Evolutionary conservation across 1,140 invertebrate genomes (phyloP), one percentile per base, ranked within the genome.

Genomic region (Pachypeltis micranthus): DNA sequence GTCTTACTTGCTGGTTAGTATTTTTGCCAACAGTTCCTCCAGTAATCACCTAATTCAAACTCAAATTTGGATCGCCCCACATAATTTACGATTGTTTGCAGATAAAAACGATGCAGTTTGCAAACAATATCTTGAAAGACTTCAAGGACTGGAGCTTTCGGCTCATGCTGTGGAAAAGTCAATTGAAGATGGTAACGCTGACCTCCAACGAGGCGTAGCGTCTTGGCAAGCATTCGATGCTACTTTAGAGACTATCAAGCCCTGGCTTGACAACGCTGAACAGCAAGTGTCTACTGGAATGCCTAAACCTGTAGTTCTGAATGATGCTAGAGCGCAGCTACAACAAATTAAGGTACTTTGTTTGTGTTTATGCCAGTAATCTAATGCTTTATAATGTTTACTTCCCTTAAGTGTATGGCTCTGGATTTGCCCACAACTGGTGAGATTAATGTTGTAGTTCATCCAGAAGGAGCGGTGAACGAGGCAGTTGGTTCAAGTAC

Each of bases 241-340:
- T 44, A 81, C 82, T 66, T 77, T 90, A 26, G 80, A 87, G 61
- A 82, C 90, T 73, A 80, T 96, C 26, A 87, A 88, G 72, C 91
- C 91, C 1, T 93, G 91, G 86, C 81, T 96, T 61, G 87, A 93
- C 70, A 80, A 90, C 71, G 88, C 87, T 24, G 91, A 95, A 78
- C 76, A 85, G 12, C 86, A 86, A 73, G 77, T 87, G 28, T 81
- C 84, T 60, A 81, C 81, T 65, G 83, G 85, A 57, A 73, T 76
- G 73, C 65, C 85, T 67, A 86, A 88, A 74, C 87, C 87, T n/a
- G 73, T 83, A 74, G 66, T 81, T 54, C 74, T 96, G 24, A 74
- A 84, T 66, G 91, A 96, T 78, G 90, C 90, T 74, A 83, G 89
- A 69, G 80, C 85, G 63, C 83, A 90, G 71, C 74, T 90, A 55